A percentile compares a stretch with the other conserved stretches of the same genome.
Evolutionary conservation across 2,888 invertebrate genomes (phyloP).

Genomic region (Sthenelais limicola): DNA sequence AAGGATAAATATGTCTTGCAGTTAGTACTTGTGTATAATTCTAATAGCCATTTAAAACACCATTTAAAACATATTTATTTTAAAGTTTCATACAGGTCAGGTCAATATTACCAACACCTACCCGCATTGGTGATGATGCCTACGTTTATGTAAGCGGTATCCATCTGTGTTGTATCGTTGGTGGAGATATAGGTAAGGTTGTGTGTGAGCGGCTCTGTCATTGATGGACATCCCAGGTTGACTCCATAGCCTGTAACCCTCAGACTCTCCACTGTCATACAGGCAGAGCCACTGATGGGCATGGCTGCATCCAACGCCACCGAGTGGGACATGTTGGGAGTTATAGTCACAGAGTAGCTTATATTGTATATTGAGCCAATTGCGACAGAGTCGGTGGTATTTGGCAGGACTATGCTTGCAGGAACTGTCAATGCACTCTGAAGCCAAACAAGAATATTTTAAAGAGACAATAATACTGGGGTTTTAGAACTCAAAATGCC

Average conservation of each 20-base stretch:
- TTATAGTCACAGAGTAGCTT: constrained; percentile 50
- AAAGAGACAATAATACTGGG: constrained; percentile 32
- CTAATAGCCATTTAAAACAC: too few relatives aligned
- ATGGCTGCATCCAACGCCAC: constrained; percentile 58
- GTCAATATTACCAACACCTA: constrained; percentile 23
- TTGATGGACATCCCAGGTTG: constrained; percentile 47
- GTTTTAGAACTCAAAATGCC: constrained; percentile 50
- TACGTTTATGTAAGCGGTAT: constrained; percentile 55
- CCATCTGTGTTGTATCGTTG: constrained; percentile 54
- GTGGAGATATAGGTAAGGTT: constrained; percentile 53
- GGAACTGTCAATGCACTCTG: constrained; percentile 2
- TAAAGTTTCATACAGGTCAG: too few relatives aligned
- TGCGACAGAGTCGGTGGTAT: constrained; percentile 47
- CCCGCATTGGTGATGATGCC: constrained; percentile 66
- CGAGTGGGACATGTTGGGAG: constrained; percentile 53
- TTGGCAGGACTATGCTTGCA: not conserved
- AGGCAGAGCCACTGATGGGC: constrained; percentile 55
- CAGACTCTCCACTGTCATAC: constrained; percentile 56
- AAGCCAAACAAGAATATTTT: constrained; percentile 15
- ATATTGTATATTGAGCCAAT: constrained; percentile 53
- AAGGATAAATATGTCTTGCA: too few relatives aligned
- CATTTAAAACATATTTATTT: too few relatives aligned
- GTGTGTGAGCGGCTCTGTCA: constrained; percentile 44
- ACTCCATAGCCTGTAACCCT: constrained; percentile 49
- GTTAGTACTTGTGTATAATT: too few relatives aligned